Conservation (phyloP, 2,113 vertebrate species). For the Mustela nigripes region DNA sequence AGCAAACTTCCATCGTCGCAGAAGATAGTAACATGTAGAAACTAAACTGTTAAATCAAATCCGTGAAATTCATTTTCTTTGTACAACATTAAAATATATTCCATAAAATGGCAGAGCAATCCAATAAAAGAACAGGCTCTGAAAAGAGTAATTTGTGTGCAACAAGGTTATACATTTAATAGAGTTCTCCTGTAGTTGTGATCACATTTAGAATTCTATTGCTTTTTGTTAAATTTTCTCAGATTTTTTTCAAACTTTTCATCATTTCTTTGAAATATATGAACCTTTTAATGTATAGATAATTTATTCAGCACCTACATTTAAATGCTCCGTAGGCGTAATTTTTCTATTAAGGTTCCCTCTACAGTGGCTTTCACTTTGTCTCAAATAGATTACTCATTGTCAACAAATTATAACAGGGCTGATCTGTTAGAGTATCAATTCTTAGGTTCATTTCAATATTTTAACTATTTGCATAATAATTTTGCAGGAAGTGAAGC, state of each 20-base stretch:
- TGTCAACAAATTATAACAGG: conserved; percentile 88
- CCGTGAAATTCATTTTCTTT: conserved; percentile 75
- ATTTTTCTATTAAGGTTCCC: conserved; percentile 89
- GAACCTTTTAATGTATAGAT: conserved; percentile 88
- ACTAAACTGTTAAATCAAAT: conserved; percentile 78
- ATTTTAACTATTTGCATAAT: conserved; percentile 88
- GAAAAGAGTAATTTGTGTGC: conserved; percentile 80
- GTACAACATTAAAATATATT: conserved; percentile 81
- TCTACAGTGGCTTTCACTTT: conserved; percentile 86
- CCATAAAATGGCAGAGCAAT: conserved; percentile 78
- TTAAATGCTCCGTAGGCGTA: conserved; percentile 87
- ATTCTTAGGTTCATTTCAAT: conserved; percentile 85
- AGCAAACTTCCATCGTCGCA: conserved; percentile 36
- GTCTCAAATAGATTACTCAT: conserved; percentile 88
- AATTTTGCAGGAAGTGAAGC: conserved; percentile 70
- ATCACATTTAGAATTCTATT: conserved; percentile 86
- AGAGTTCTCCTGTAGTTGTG: conserved; percentile 83
- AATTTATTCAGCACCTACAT: conserved; percentile 89
- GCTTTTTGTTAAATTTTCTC: conserved; percentile 86
- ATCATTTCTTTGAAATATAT: conserved; percentile 87
- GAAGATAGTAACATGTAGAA: conserved; percentile 73
- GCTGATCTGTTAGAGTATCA: conserved; percentile 80
- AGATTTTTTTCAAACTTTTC: conserved; percentile 79
- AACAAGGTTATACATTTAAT: conserved; percentile 83
- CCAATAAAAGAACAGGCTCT: conserved; percentile 76